Percentiles rank a stretch among this genome's conserved stretches.
Evolutionary conservation across 2,113 vertebrate genomes (phyloP).

Genomic region (Leptobrachium ailaonicum): DNA sequence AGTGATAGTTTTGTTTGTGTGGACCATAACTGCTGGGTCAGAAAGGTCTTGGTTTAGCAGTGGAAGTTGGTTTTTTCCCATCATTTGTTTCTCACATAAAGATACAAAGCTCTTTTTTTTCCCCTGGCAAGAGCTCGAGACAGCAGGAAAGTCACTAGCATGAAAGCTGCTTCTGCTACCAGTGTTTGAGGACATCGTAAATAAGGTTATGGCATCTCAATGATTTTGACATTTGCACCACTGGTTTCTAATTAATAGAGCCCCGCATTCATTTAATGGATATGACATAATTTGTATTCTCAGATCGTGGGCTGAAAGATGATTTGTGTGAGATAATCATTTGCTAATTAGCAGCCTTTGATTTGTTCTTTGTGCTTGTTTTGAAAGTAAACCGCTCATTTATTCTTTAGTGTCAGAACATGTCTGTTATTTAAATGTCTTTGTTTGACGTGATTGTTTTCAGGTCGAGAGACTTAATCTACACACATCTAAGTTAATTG

Average conservation of each 20-base stretch:
- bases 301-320: constrained; percentile 4
- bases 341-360: constrained; percentile 12
- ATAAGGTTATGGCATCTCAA: not conserved
- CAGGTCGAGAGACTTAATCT: constrained; percentile 10
- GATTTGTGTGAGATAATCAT: constrained; percentile 20
- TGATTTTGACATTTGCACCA: not conserved
- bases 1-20: too few relatives aligned
- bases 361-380: not conserved
- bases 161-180: too few relatives aligned
- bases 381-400: constrained; percentile 13
- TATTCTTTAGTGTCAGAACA: not conserved
- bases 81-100: too few relatives aligned
- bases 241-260: not conserved
- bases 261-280: not conserved
- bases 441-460: constrained; percentile 23
- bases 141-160: too few relatives aligned
- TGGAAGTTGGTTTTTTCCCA: too few relatives aligned
- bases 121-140: too few relatives aligned
- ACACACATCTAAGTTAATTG: not conserved
- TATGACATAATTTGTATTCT: not conserved
- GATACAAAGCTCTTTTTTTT: too few relatives aligned
- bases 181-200: not conserved
- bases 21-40: too few relatives aligned
- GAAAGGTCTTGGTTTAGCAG: too few relatives aligned
- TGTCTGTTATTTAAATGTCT: not conserved